These are phyloP conservation scores for Stegophylla sp. DNA, from an alignment of 2,888 invertebrate species.

Conservation along the genomic window DNA sequence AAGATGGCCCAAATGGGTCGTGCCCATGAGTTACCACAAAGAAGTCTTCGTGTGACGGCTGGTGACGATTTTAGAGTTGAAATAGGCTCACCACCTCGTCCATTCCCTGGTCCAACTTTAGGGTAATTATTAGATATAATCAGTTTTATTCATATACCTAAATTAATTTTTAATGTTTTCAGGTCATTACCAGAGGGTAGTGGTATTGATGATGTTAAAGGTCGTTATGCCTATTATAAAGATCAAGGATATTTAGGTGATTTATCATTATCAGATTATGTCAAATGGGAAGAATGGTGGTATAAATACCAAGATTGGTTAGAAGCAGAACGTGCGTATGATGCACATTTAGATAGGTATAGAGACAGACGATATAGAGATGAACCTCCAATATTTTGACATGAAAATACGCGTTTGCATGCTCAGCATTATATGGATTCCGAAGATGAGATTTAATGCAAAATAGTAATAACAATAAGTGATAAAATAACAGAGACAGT, in stretches of 20 bases:
- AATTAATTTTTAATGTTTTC: neutral
- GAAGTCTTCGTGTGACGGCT: conserved; percentile 80
- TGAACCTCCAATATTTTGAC: conserved; percentile 64
- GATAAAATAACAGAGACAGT: conserved; percentile 7
- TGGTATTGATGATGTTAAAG: conserved; percentile 88
- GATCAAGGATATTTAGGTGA: conserved; percentile 84
- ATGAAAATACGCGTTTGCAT: neutral
- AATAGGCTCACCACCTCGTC: conserved; percentile 66
- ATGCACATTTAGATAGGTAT: conserved; percentile 54
- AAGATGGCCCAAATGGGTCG: conserved; percentile 92
- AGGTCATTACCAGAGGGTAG: conserved; percentile 65
- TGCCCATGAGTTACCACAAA: conserved; percentile 82
- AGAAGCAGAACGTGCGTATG: conserved; percentile 72
- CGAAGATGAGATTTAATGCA: conserved; percentile 24
- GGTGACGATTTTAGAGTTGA: conserved; percentile 66
- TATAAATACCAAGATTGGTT: conserved; percentile 91
- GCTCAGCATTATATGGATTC: conserved; percentile 29
- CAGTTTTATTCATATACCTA: neutral
- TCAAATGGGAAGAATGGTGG: conserved; percentile 96
- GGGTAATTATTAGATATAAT: conserved; percentile 23
- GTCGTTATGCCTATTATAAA: conserved; percentile 88
- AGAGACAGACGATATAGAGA: conserved; percentile 74
- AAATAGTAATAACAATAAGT: conserved; percentile 14
- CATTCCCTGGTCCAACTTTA: conserved; percentile 59
- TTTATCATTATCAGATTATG: conserved; percentile 79